Base-by-base conservation (phyloP, 1,140 invertebrate genomes). In the Hylyphantes graminicola region DNA sequence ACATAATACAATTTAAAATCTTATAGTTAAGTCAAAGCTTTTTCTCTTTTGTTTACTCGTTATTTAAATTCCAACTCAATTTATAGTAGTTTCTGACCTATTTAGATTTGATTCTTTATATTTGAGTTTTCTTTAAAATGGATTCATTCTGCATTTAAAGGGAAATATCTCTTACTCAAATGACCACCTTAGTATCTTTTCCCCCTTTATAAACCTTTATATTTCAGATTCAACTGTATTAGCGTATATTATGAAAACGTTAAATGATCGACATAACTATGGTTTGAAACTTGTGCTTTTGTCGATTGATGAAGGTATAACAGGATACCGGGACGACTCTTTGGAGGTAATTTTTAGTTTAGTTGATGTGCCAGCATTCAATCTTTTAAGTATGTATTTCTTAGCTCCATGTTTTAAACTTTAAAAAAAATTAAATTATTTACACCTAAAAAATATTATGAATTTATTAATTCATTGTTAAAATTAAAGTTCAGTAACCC, bases 281-380 rank as follows among this genome's bases (percentile, higher is more conserved):
- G 95, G 95, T 13, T 90, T 99, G 0, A 93, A 98, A 72, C 91
- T 99, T 50, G 93, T 97, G 85, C 91, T 99, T 48, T 91, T 99
- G 57, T 99, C 98, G 0, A 97, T 99, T 77, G 98, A 99, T 90
- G 98, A 99, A 93, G 98, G 98, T 86, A 99, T 99, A 83, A 97
- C 96, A 85, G 94, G 94, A 89, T 92, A 91, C 86, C 91, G 98
- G 87, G 98, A 99, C 91, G 98, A 99, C 90, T 99, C 98, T 90
- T 91, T 99, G 55, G 94, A 99, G 74, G 91, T 91, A 89, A 77
- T 61, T 63, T 50, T 2, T 64, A 35, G 1, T 70, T 7, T 17
- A 19, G 11, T 70, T 50, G n/a, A 59, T 19, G 19, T 9, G 11
- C 19, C 21, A 17, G 19, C 11, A 3, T 65, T 9, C n/a, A 59